Evolutionary conservation across 1,140 invertebrate species (phyloP), one percentile per base, ranked within the genome.

Genomic region (Lordiphosa clarofinis): DNA sequence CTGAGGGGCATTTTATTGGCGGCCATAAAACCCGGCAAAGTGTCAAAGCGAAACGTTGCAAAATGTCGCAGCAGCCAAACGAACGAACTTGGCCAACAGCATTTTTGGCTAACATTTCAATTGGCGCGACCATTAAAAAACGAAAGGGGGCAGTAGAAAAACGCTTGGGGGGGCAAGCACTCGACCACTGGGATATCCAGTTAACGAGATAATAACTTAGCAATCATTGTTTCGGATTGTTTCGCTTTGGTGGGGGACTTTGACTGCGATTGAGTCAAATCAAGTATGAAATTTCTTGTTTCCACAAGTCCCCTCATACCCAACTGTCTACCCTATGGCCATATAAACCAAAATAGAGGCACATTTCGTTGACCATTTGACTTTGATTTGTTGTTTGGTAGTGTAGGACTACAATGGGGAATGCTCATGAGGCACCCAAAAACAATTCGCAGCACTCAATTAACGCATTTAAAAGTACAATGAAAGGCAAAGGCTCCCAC

Each of bases 401-500:
- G 21, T 21, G 31, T 44, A 6, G 39, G 46, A 46, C 24, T 53
- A 53, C 56, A 46, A 64, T 28, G 42, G 38, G 24, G 49, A 57
- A 35, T 46, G 48, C 24, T 24, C 5, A 52, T 39, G 35, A 63
- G 15, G 15, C 15, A 36, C 28, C 37, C 44, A 21, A 48, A 70
- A 65, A 78, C 67, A 74, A 65, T 73, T 82, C 76, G 49, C 63
- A 55, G 62, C 76, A 76, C 76, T 82, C 78, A 82, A 82, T 82
- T 82, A 82, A 82, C 78, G 78, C 76, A 82, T 82, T 82, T 82
- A 82, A 82, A 65, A 75, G 53, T 60, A 76, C 58, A 76, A 64
- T 71, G 66, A 37, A 59, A 47, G 37, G 15, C 66, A 56, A 28
- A 1, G 15, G 15, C 39, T 42, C 15, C 38, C 35, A 44, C 46